Percentiles rank a stretch among this genome's conserved stretches.
phyloP scores from a whole-genome alignment of 1,140 invertebrate genomes.

The Aphidius ervi region DNA sequence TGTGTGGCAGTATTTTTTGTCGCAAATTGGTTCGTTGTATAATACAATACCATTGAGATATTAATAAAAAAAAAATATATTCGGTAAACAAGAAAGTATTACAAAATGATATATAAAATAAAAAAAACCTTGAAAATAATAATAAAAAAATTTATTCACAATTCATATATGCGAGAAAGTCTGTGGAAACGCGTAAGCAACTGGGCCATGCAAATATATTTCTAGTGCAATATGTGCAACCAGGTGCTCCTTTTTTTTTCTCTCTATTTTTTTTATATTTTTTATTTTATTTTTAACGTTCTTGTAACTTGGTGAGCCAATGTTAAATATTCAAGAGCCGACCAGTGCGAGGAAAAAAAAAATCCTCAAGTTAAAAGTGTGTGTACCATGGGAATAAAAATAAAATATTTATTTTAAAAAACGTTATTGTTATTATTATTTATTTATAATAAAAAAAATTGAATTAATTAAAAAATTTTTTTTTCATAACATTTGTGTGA shows the following conservation, averaged over 20 bases:
- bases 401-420: background rate
- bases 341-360: background rate
- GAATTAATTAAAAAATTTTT: no score
- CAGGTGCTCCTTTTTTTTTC: constrained; percentile 8
- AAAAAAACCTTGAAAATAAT: background rate
- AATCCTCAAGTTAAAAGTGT: background rate
- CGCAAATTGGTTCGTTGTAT: constrained; percentile 18
- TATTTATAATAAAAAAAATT: no score
- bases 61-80: no score
- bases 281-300: background rate
- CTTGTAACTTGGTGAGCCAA: constrained; percentile 15
- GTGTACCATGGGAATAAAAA: background rate
- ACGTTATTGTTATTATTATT: no score
- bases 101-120: constrained; percentile 2
- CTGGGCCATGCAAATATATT: constrained; percentile 16
- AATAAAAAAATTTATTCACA: constrained; percentile 8
- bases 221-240: constrained; percentile 20
- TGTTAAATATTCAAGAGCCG: constrained; percentile 24
- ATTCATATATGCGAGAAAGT: constrained; percentile 14
- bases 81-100: background rate
- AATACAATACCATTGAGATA: background rate
- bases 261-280: background rate
- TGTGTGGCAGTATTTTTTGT: constrained; percentile 3
- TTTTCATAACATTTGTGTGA: no score
- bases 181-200: constrained; percentile 5